phyloP scores from a whole-genome alignment of 2,797 vertebrate species.

The Lepilemur septentrionalis region DNA sequence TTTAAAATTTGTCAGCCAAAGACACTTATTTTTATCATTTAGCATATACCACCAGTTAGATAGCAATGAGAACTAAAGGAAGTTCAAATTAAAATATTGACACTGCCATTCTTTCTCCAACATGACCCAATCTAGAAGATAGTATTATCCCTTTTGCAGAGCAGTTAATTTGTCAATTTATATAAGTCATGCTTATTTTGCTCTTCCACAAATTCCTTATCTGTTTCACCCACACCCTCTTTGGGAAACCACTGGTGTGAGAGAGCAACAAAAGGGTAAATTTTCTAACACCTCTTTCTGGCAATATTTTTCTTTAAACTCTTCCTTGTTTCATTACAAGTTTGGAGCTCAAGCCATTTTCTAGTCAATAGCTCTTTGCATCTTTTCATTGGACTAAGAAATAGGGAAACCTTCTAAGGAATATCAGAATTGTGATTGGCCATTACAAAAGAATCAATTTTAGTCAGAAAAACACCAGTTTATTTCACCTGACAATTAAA shows the following conservation, averaged over 20 bases:
- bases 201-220: constrained; percentile 50
- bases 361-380: constrained; percentile 55
- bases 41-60: not conserved
- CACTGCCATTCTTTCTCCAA: not conserved
- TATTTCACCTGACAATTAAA: constrained; percentile 43
- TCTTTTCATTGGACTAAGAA: constrained; percentile 56
- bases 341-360: constrained; percentile 48
- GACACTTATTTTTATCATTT: not conserved
- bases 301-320: constrained; percentile 61
- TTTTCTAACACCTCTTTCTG: constrained; percentile 38
- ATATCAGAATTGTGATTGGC: constrained; percentile 21
- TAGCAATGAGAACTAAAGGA: constrained; percentile 1
- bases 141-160: not conserved
- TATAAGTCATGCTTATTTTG: constrained; percentile 43
- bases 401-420: constrained; percentile 46
- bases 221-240: constrained; percentile 29
- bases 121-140: not conserved
- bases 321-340: constrained; percentile 47
- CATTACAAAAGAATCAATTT: constrained; percentile 50
- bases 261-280: constrained; percentile 9
- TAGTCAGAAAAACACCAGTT: not conserved
- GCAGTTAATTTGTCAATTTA: not conserved
- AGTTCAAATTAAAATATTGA: constrained; percentile 49
- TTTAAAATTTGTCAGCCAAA: constrained; percentile 30
- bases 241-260: constrained; percentile 32